These are phyloP conservation scores for Nephrotoma appendiculata DNA, from an alignment of 2,888 invertebrate species.

Conservation along the genomic window DNA sequence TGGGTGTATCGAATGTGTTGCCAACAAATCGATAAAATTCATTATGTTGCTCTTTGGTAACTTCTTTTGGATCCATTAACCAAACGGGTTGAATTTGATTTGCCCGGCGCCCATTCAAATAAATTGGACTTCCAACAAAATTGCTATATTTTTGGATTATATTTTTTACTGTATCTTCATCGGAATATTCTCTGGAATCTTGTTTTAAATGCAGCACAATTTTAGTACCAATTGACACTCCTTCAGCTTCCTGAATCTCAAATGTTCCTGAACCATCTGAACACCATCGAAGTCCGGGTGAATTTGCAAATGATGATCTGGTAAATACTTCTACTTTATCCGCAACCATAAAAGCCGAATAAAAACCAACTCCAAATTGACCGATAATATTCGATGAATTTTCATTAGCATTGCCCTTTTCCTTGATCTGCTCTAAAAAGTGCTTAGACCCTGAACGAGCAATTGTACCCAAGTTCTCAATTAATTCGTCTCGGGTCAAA, in stretches of 20 bases:
- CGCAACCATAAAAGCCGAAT: conserved; percentile 95
- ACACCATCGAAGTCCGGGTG: conserved; percentile 69
- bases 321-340: conserved; percentile 88
- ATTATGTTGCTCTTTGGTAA: conserved; percentile 71
- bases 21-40: conserved; percentile 87
- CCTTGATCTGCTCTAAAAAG: conserved; percentile 71
- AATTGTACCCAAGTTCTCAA: conserved; percentile 86
- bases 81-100: conserved; percentile 89
- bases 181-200: conserved; percentile 78
- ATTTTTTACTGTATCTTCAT: conserved; percentile 70
- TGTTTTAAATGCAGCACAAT: conserved; percentile 80
- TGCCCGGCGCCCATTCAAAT: conserved; percentile 73
- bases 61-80: conserved; percentile 81
- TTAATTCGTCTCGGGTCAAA: conserved; percentile 85
- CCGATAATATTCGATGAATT: conserved; percentile 73
- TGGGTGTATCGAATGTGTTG: conserved; percentile 73
- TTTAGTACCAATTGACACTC: conserved; percentile 79
- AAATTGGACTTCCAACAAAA: conserved; percentile 89
- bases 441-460: conserved; percentile 92
- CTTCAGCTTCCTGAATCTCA: conserved; percentile 74
- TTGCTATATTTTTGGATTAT: conserved; percentile 94
- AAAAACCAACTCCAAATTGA: conserved; percentile 97
- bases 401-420: conserved; percentile 42
- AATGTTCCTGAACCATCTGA: conserved; percentile 86
- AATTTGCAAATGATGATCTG: conserved; percentile 46